These are phyloP conservation scores for Disparrhopalites patrizii DNA, from an alignment of 2,888 invertebrate genomes.

Conservation along the genomic window DNA sequence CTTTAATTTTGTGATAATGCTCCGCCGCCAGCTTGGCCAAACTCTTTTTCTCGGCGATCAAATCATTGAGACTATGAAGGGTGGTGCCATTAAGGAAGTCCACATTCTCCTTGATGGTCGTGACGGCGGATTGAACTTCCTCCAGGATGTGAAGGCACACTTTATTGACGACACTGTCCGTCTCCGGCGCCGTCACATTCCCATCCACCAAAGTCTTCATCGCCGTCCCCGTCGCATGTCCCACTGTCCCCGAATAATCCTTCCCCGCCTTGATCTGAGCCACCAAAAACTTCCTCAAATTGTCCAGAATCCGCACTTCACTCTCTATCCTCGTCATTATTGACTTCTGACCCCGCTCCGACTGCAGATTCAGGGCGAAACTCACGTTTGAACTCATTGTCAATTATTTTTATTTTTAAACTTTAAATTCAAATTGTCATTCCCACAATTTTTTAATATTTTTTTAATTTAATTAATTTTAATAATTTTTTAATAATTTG, in stretches of 20 bases:
- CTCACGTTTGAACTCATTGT: constrained; percentile 53
- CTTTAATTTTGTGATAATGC: constrained; percentile 71
- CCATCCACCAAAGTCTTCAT: constrained; percentile 69
- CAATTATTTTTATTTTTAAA: constrained; percentile 32
- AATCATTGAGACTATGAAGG: constrained; percentile 70
- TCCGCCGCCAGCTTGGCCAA: constrained; percentile 83
- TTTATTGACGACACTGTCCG: constrained; percentile 42
- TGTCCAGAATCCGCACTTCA: constrained; percentile 85
- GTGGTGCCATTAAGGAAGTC: constrained; percentile 79
- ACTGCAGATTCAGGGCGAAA: constrained; percentile 80
- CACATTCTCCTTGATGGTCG: constrained; percentile 75
- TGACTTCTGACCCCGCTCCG: constrained; percentile 86
- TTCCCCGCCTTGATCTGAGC: constrained; percentile 86
- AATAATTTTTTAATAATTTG: too few relatives aligned
- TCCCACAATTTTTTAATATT: too few relatives aligned
- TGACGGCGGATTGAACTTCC: constrained; percentile 80
- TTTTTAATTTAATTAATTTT: neutral
- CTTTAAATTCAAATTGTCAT: neutral
- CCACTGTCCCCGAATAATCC: constrained; percentile 81
- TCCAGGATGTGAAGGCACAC: constrained; percentile 61
- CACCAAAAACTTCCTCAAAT: constrained; percentile 80
- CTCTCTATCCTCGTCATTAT: constrained; percentile 85
- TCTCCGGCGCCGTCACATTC: constrained; percentile 50
- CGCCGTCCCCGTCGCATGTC: constrained; percentile 74
- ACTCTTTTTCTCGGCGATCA: constrained; percentile 82